Evolutionary conservation across 1,140 invertebrate genomes (phyloP).

Genomic region (Ceratosolen solmsi): DNA sequence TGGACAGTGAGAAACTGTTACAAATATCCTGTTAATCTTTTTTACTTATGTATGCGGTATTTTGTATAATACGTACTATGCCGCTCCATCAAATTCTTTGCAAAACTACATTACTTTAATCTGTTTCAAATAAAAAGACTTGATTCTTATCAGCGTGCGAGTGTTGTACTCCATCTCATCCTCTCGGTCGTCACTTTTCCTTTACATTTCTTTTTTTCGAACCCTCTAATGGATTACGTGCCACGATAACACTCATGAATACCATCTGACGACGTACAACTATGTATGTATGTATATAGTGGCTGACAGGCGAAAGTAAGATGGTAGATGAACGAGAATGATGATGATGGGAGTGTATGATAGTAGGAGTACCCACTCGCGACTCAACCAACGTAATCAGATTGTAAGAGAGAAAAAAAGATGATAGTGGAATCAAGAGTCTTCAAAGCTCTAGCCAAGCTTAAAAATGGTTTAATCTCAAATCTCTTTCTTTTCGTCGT

Average conservation of each 20-base stretch:
- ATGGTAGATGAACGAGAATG: slow-evolving; percentile 8
- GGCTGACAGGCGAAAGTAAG: not conserved
- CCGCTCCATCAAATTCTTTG: not conserved
- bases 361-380: not conserved
- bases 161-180: not conserved
- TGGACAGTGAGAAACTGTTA: too few relatives aligned
- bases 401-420: slow-evolving; percentile 41
- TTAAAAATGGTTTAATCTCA: slow-evolving; percentile 63
- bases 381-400: slow-evolving; percentile 57
- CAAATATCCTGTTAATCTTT: not conserved
- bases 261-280: not conserved
- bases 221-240: slow-evolving; percentile 57
- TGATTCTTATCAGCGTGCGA: not conserved
- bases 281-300: not conserved
- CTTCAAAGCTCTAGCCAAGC: slow-evolving; percentile 30
- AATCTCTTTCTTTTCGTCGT: slow-evolving; percentile 40
- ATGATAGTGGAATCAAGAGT: slow-evolving; percentile 40
- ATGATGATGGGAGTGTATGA: slow-evolving; percentile 8
- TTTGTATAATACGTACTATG: not conserved
- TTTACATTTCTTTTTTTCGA: not conserved
- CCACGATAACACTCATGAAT: slow-evolving; percentile 52
- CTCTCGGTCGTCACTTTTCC: not conserved
- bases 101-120: not conserved
- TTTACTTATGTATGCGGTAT: not conserved
- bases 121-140: not conserved